Conservation (phyloP, 2,113 vertebrate species). For the Hucho hucho region DNA sequence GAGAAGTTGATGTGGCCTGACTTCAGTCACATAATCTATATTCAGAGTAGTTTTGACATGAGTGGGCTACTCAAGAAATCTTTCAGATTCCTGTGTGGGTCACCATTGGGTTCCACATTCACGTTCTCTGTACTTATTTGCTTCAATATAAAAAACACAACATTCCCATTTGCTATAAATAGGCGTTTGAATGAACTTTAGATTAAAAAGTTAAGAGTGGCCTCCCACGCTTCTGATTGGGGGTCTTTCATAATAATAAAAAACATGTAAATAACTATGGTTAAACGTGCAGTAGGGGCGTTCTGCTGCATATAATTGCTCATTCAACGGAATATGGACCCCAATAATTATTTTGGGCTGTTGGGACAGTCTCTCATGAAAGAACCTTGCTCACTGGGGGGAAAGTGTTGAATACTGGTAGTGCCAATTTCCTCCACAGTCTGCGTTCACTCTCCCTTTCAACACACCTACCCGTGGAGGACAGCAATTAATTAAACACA, state of each 20-base stretch:
- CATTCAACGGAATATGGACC: constrained; percentile 31
- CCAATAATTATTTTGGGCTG: constrained; percentile 24
- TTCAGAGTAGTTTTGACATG: too few relatives aligned
- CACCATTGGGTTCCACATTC: too few relatives aligned
- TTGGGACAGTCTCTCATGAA: constrained; percentile 12
- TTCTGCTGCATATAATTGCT: constrained; percentile 33
- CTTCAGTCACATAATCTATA: too few relatives aligned
- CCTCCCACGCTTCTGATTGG: background rate
- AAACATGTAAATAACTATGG: constrained; percentile 4
- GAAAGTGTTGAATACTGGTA: constrained; percentile 11
- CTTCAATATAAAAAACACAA: background rate
- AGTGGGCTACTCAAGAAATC: too few relatives aligned
- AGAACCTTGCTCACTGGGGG: constrained; percentile 11
- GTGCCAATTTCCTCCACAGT: constrained; percentile 14
- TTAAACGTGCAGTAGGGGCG: constrained; percentile 11
- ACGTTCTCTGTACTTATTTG: background rate
- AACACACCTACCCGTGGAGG: constrained; percentile 36
- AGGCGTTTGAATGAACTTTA: constrained; percentile 14
- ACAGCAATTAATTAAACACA: constrained; percentile 70
- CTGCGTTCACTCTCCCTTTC: background rate
- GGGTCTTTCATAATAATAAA: background rate
- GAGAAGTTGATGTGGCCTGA: too few relatives aligned
- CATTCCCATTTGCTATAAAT: constrained; percentile 14
- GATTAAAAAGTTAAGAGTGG: constrained; percentile 21
- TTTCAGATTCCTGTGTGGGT: too few relatives aligned